Base-by-base conservation (phyloP, 2,797 vertebrate genomes). In the Syngnathus acus region DNA sequence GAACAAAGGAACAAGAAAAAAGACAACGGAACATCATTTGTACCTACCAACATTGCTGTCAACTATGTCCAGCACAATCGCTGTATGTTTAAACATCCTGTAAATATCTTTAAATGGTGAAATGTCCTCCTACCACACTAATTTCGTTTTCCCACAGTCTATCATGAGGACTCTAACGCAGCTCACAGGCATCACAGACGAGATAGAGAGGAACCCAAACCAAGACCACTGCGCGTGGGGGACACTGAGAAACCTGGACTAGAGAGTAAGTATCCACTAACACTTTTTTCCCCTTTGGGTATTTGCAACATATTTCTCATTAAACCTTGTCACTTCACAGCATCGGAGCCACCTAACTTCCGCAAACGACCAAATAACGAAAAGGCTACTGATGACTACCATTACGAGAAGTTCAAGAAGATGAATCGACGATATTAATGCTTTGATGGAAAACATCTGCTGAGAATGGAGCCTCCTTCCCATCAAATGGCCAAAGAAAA, bases 321-420 rank as follows among this genome's bases (percentile, higher is more conserved):
- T 37, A 3, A 43, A 55, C 16, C 21, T 40, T 68, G 1, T 67
- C 16, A 1, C 53, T 62, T 58, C 9, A 40, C 72, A 79, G 74
- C 64, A 89, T 83, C 92, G 1, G 90, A 94, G 59, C 94, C 94
- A 54, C 94, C 94, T 0, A 96, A 93, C 82, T 86, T 78, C 71
- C 95, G 95, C 73, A 99, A 99, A 76, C 93, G 97, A 6, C 97
- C 97, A 0, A 93, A 95, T 67, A 97, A 97, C 0, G 97, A 99
- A 75, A 99, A 99, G 79, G 97, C 96, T 62, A 98, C 96, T 0
- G 97, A 98, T 32, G 97, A 99, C 80, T 98, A 99, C 78, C 97
- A 99, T 79, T 99, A 98, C 17, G 97, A 99, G 86, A 99, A 97
- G 78, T 99, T 99, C 84, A 99, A 98, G 91, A 99, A 99, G 90